Base-by-base conservation (phyloP, 2,888 invertebrate species). In the Scaptomyza cyrtandrae region DNA sequence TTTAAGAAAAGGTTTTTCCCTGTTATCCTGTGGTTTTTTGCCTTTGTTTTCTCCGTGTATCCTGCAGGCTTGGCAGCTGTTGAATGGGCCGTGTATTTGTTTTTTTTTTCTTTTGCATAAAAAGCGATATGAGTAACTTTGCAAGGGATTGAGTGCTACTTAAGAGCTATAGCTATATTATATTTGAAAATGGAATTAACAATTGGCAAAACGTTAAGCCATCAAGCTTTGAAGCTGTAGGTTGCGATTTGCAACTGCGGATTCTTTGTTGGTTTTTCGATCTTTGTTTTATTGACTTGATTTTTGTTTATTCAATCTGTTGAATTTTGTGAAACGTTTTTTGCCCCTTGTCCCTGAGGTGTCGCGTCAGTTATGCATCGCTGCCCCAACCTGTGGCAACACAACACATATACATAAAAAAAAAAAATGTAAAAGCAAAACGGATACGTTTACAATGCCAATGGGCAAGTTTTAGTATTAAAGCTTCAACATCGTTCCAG, bases 351-450 rank as follows among this genome's bases (percentile, higher is more conserved):
- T 56, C 64, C 64, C 66, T 43, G 46, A 67, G 77, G 67, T 72
- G 76, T 61, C 76, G 60, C 58, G 49, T 64, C 68, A 56, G 72
- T 43, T 72, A 72, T 76, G 75, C 77, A 75, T 68, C 58, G 64
- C 39, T 55, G 64, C 55, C 5, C 16, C 49, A 16, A 62, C 50
- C 43, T 61, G 66, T 50, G 52, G 53, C 70, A 65, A 39, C 46
- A 52, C 53, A 41, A 43, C 39, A 64, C 54, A 24, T 10, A 49
- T 9, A 49, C 41, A 60, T 33, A 52, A 27, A 49, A 50, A 24
- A n/a, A 31, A 46, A 1, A 11, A 45, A 43, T 4, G 3, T 24
- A 43, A 19, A 29, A 58, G 14, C 54, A 59, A 60, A 43, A 49
- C 37, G 13, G 31, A 37, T 24, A 43, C 29, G 14, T 39, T 54